Evolutionary conservation across 2,113 vertebrate species (phyloP), one percentile per base, ranked within the genome.

Genomic region (Sebastes schlegelii): DNA sequence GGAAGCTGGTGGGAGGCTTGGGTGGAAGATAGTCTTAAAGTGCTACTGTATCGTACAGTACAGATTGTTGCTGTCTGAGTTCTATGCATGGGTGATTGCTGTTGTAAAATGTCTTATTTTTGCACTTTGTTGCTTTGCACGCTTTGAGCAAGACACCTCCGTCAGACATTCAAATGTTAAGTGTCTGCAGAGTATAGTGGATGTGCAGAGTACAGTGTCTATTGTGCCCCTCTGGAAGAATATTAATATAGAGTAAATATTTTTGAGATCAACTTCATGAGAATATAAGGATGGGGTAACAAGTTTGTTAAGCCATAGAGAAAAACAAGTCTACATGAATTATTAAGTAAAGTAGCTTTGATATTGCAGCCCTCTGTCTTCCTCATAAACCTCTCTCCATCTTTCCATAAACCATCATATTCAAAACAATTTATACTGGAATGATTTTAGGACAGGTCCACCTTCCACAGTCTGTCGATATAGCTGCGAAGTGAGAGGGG

Each of bases 21-120:
- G 72, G 9, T 52, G 57, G 49, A 51, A 46, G 71, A 60, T 0
- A 3, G 58, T 40, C 57, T 86, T 86, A 83, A 80, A 89, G 79
- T 51, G 64, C 76, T 65, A 67, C 68, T 40, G 21, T 57, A 64
- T 8, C 42, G 21, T 14, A 6, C n/a, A 9, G 52, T 9, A 4
- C 48, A 57, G 4, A 13, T 5, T 66, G 48, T 62, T 9, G 6
- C 54, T 23, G 48, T 55, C 14, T 54, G 40, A 43, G 34, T 4
- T 71, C 49, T 42, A 34, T 34, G 26, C 62, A 4, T 48, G 14
- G 34, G 34, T 16, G 12, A 26, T 8, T 14, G 16, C 16, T 51
- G 74, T 40, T 43, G 23, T 5, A 23, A 49, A 78, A 12, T 10
- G 3, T 23, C 4, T 61, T 14, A 21, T 55, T 64, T 65, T 72